Evolutionary conservation across 1,140 invertebrate genomes (phyloP).

Genomic region (Nasonia longicornis): DNA sequence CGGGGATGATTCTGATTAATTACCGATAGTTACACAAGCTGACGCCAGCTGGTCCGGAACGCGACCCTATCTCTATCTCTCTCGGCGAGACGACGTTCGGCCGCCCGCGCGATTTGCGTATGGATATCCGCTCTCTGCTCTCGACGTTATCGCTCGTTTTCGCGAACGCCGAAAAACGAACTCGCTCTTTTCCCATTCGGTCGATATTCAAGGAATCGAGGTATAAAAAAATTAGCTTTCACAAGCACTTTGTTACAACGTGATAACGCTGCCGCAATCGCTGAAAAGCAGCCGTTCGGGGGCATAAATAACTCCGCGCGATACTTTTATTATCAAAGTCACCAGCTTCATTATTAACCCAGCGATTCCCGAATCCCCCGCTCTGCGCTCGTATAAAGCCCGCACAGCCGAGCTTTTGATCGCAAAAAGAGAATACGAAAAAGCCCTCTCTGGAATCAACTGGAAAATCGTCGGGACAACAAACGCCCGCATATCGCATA

Average conservation of each 20-base stretch:
- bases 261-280: too few species aligned
- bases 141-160: neutral
- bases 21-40: conserved; percentile 69
- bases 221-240: too few species aligned
- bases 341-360: neutral
- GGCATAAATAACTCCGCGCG: neutral
- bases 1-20: conserved; percentile 70
- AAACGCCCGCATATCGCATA: neutral
- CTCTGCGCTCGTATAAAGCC: too few species aligned
- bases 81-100: neutral
- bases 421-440: neutral
- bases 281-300: too few species aligned
- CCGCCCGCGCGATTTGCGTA: neutral
- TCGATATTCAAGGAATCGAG: too few species aligned
- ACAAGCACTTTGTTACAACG: too few species aligned
- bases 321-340: neutral
- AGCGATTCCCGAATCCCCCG: neutral
- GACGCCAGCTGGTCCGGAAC: conserved; percentile 57
- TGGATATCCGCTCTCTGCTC: neutral
- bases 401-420: neutral
- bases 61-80: neutral
- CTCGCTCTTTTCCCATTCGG: too few species aligned
- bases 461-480: neutral
- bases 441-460: neutral
- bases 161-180: too few species aligned